These are phyloP conservation scores for Auanema sp. DNA, from an alignment of 2,888 invertebrate species.

Conservation along the genomic window DNA sequence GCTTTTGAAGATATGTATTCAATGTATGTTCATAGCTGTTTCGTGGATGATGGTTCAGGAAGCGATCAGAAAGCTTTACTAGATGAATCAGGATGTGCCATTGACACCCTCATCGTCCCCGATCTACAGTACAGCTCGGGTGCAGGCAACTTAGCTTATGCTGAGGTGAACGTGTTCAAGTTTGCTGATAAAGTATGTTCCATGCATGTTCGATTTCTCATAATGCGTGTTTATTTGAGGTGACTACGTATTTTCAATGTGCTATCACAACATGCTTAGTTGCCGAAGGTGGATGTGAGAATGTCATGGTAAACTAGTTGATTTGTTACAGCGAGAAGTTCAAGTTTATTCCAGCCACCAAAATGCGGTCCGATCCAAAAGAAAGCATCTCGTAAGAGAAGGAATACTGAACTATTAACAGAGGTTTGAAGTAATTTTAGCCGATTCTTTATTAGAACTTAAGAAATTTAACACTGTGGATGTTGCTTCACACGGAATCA, in stretches of 20 bases:
- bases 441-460: no score
- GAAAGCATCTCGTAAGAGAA: no score
- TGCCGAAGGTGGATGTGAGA: conserved; percentile 58
- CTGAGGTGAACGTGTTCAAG: conserved; percentile 63
- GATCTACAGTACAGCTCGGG: conserved; percentile 60
- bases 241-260: conserved; percentile 63
- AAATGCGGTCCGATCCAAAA: no score
- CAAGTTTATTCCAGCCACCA: no score
- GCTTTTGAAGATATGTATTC: conserved; percentile 61
- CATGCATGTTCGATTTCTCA: neutral
- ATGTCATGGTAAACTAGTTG: no score
- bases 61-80: conserved; percentile 58
- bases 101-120: conserved; percentile 60
- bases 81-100: conserved; percentile 63
- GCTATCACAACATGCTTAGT: conserved; percentile 63
- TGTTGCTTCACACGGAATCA: no score
- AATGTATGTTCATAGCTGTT: conserved; percentile 64
- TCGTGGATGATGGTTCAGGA: conserved; percentile 63
- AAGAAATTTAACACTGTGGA: no score
- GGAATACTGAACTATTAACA: no score
- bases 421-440: no score
- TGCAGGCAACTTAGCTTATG: conserved; percentile 60
- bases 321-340: no score
- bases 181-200: conserved; percentile 61
- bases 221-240: conserved; percentile 11